phyloP scores from a whole-genome alignment of 1,140 invertebrate species.

The Dinothrombium tinctorium region DNA sequence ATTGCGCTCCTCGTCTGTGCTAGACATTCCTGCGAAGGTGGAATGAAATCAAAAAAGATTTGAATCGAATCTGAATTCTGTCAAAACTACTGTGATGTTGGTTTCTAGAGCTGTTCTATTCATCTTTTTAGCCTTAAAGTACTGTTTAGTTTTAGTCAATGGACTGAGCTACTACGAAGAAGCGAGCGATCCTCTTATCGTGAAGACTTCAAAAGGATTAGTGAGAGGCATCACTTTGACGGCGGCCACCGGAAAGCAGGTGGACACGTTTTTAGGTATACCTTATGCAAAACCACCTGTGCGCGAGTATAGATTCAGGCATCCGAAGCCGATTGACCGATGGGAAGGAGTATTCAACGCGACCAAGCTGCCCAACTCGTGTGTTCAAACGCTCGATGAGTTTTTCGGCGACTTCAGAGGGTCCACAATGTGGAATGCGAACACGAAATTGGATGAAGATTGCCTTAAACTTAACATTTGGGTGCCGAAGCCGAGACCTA shows the following conservation, averaged over 20 bases:
- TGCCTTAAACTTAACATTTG: slow-evolving; percentile 86
- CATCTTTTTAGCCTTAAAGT: too few species aligned
- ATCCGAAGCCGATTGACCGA: slow-evolving; percentile 51
- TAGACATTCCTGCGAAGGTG: too few species aligned
- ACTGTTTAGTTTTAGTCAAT: too few species aligned
- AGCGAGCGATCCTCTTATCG: slow-evolving; percentile 44
- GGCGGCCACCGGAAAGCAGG: slow-evolving; percentile 39
- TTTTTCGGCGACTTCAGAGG: slow-evolving; percentile 66
- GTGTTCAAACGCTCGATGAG: slow-evolving; percentile 68
- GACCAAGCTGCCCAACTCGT: slow-evolving; percentile 58
- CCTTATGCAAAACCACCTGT: slow-evolving; percentile 80
- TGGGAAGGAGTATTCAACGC: slow-evolving; percentile 48
- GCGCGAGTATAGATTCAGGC: slow-evolving; percentile 58
- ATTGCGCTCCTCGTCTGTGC: too few species aligned
- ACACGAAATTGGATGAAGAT: slow-evolving; percentile 72
- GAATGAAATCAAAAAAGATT: too few species aligned
- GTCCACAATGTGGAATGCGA: slow-evolving; percentile 75
- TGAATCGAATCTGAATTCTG: too few species aligned
- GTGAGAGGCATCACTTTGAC: slow-evolving; percentile 48
- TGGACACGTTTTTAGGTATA: slow-evolving; percentile 72
- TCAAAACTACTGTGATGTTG: too few species aligned
- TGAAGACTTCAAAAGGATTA: slow-evolving; percentile 50
- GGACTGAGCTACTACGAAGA: too few species aligned
- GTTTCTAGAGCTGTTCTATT: too few species aligned
- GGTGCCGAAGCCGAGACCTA: slow-evolving; percentile 33